Base-by-base conservation (phyloP, 1,140 invertebrate genomes). In the Theocolax elegans region DNA sequence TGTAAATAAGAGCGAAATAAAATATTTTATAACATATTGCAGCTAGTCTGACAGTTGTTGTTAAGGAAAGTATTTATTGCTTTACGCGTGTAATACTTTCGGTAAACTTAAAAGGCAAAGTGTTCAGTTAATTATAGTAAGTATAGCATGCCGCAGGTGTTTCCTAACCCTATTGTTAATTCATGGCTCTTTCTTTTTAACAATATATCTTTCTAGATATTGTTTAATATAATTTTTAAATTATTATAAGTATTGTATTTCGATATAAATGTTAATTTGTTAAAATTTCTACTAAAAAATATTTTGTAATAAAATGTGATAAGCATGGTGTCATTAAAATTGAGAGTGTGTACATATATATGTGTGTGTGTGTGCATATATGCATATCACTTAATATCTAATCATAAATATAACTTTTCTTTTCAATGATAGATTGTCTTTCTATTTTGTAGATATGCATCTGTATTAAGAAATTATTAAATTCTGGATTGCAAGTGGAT, bases 1-100 rank as follows among this genome's bases (percentile, higher is more conserved):
- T 64, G 60, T 51, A 64, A 64, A 64, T 64, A 64, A 64, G 48
- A 21, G 31, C 49, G 21, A 8, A n/a, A 46, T 46, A 46, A 15
- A 29, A 9, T 12, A 8, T 35, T 48, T 49, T 21, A 3, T 48
- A 48, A 49, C n/a, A n/a, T n/a, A n/a, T n/a, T n/a, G n/a, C n/a
- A n/a, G n/a, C n/a, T n/a, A n/a, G n/a, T n/a, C n/a, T n/a, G n/a
- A n/a, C n/a, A n/a, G n/a, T n/a, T n/a, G n/a, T n/a, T n/a, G n/a
- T n/a, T n/a, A n/a, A n/a, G n/a, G n/a, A n/a, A n/a, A n/a, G n/a
- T n/a, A n/a, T n/a, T n/a, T n/a, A n/a, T n/a, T n/a, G n/a, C n/a
- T n/a, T n/a, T n/a, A n/a, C n/a, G n/a, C n/a, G n/a, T n/a, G n/a
- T n/a, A n/a, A n/a, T n/a, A n/a, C n/a, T n/a, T n/a, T n/a, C n/a